A percentile compares a stretch with the other conserved stretches of the same genome.
phyloP scores from a whole-genome alignment of 2,113 vertebrate genomes.

The Tapirus terrestris region DNA sequence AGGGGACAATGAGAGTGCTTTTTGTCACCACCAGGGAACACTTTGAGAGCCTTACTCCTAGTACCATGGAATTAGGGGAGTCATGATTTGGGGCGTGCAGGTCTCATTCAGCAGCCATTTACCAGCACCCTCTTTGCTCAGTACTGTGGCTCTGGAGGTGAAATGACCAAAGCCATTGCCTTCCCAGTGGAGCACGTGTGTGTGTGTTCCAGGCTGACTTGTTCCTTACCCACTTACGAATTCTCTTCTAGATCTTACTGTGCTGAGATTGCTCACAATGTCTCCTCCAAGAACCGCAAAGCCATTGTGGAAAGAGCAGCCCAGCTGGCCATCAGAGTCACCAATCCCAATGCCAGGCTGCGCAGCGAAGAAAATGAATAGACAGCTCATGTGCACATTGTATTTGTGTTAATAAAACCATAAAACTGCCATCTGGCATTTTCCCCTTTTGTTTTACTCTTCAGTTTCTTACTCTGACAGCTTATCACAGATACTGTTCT shows the following conservation, averaged over 20 bases:
- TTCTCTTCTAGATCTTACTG: slow-evolving; percentile 91
- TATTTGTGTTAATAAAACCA: slow-evolving; percentile 88
- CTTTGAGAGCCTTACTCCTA: not conserved
- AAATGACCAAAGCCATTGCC: too few relatives aligned
- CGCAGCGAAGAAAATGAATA: slow-evolving; percentile 99
- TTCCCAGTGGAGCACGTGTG: accelerated
- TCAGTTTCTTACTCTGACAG: not conserved
- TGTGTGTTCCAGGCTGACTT: not conserved
- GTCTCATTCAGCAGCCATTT: not conserved
- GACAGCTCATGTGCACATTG: not conserved
- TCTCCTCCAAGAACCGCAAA: slow-evolving; percentile 99
- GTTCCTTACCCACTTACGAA: not conserved
- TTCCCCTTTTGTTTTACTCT: not conserved
- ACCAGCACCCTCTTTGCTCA: not conserved
- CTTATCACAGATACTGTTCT: not conserved
- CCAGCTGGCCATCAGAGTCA: slow-evolving; percentile 98
- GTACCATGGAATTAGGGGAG: not conserved
- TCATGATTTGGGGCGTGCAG: not conserved
- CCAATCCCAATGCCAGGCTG: slow-evolving; percentile 98
- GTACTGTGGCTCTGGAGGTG: not conserved
- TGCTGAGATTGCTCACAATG: slow-evolving; percentile 98
- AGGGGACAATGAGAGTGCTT: not conserved
- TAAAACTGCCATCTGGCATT: not conserved
- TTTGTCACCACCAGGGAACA: not conserved
- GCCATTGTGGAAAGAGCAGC: slow-evolving; percentile 97